A percentile compares a stretch with the other conserved stretches of the same genome.
Conservation (phyloP, 2,888 invertebrate species). For the Chrysotoxum bicinctum region DNA sequence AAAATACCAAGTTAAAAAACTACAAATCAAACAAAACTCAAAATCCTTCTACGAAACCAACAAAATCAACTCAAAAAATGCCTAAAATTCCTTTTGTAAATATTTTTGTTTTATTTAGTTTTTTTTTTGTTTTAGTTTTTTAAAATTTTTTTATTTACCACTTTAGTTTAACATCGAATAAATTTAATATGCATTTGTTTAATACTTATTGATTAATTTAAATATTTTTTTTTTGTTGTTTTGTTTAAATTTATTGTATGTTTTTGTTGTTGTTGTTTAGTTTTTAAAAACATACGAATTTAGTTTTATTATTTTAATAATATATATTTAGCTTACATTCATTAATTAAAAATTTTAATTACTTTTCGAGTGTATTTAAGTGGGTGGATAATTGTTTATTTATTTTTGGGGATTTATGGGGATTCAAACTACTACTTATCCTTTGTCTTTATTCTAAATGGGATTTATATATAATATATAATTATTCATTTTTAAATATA, state of each 20-base stretch:
- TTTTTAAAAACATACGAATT: conserved; percentile 61
- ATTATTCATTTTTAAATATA: conserved; percentile 55
- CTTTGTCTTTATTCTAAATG: conserved; percentile 38
- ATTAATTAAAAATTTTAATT: conserved; percentile 55
- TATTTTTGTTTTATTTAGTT: conserved; percentile 52
- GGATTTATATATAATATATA: conserved; percentile 62
- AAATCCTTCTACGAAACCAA: not conserved
- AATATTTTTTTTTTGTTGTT: conserved; percentile 45
- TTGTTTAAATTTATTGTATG: conserved; percentile 36
- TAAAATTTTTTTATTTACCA: conserved; percentile 70
- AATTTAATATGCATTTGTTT: conserved; percentile 70
- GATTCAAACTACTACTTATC: conserved; percentile 63
- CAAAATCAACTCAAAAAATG: not conserved
- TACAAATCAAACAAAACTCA: conserved; percentile 10
- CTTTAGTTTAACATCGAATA: conserved; percentile 71
- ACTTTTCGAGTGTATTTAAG: conserved; percentile 50
- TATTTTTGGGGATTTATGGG: conserved; percentile 38
- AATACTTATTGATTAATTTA: conserved; percentile 70
- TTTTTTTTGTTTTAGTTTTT: conserved; percentile 32
- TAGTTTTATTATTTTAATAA: conserved; percentile 46
- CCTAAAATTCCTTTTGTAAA: conserved; percentile 34
- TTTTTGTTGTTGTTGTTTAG: conserved; percentile 25
- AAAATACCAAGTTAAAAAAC: not conserved
- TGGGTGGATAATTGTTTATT: conserved; percentile 46
- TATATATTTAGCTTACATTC: conserved; percentile 67